A percentile compares a stretch with the other conserved stretches of the same genome.
These are phyloP conservation scores for Pherbina coryleti DNA, from an alignment of 2,888 invertebrate species.

Conservation along the genomic window DNA sequence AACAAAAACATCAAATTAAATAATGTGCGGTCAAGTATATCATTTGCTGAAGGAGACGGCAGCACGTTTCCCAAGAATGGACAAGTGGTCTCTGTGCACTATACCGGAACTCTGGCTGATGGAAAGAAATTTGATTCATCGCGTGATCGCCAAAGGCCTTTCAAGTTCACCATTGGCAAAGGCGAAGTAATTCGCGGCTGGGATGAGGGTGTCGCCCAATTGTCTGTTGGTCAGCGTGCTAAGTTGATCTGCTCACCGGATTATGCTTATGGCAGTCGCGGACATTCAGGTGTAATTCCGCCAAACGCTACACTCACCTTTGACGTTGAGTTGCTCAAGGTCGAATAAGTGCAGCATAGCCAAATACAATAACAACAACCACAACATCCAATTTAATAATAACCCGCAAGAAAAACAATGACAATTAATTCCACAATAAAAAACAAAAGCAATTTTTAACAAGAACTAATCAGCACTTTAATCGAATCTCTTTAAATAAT, in stretches of 20 bases:
- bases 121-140: too few relatives aligned
- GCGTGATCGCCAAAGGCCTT: constrained; percentile 92
- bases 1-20: neutral
- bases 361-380: too few relatives aligned
- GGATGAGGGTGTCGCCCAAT: constrained; percentile 98
- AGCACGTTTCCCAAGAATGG: constrained; percentile 93
- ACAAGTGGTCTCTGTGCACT: constrained; percentile 98
- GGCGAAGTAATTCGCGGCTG: constrained; percentile 94
- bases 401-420: too few relatives aligned
- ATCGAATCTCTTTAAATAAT: too few relatives aligned
- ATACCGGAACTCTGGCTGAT: too few relatives aligned
- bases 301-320: constrained; percentile 95
- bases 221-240: too few relatives aligned
- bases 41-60: constrained; percentile 85
- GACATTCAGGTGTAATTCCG: constrained; percentile 96
- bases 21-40: constrained; percentile 92
- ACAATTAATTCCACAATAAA: too few relatives aligned
- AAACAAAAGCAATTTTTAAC: too few relatives aligned
- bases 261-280: constrained; percentile 94
- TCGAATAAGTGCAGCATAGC: too few relatives aligned
- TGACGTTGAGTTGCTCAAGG: too few relatives aligned
- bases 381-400: too few relatives aligned
- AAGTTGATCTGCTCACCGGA: constrained; percentile 94
- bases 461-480: too few relatives aligned
- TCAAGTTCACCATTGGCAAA: constrained; percentile 94